These are phyloP conservation scores for Agrochola circellaris DNA, from an alignment of 2,888 invertebrate genomes.

Conservation along the genomic window DNA sequence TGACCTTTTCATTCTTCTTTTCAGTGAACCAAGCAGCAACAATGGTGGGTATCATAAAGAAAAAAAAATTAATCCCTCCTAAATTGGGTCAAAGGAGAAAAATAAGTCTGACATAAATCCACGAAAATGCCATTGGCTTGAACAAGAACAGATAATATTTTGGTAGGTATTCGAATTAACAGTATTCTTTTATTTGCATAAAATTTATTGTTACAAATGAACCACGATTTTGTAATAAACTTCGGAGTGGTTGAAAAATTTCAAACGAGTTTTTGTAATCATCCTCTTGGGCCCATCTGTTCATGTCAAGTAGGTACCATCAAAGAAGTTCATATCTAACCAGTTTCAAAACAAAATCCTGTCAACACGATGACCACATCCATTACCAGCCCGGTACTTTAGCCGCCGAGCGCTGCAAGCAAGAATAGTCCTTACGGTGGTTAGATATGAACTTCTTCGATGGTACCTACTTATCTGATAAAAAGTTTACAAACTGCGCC, in stretches of 20 bases:
- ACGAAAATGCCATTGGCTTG: conserved; percentile 5
- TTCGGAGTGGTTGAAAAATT: conserved; percentile 14
- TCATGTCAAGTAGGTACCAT: background rate
- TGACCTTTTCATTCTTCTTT: background rate
- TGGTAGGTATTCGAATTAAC: conserved; percentile 8
- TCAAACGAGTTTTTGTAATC: conserved; percentile 3
- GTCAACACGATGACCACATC: too few species aligned
- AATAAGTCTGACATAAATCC: conserved; percentile 32
- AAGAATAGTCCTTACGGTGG: too few species aligned
- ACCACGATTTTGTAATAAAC: conserved; percentile 33
- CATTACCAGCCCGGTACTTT: too few species aligned
- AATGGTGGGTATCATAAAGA: conserved; percentile 20
- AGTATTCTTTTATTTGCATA: conserved; percentile 16
- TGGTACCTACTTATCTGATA: background rate
- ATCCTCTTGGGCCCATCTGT: background rate
- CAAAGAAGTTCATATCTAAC: too few species aligned
- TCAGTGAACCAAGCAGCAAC: conserved; percentile 19
- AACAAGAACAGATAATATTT: conserved; percentile 40
- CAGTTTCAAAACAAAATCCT: too few species aligned
- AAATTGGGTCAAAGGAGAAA: conserved; percentile 31
- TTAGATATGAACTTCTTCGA: too few species aligned
- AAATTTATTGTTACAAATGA: background rate
- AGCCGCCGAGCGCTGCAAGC: too few species aligned
- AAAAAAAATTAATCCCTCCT: conserved; percentile 19
- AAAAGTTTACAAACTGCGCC: background rate